Evolutionary conservation across 1,140 invertebrate genomes (phyloP).

Genomic region (Archegozetes longisetosus): DNA sequence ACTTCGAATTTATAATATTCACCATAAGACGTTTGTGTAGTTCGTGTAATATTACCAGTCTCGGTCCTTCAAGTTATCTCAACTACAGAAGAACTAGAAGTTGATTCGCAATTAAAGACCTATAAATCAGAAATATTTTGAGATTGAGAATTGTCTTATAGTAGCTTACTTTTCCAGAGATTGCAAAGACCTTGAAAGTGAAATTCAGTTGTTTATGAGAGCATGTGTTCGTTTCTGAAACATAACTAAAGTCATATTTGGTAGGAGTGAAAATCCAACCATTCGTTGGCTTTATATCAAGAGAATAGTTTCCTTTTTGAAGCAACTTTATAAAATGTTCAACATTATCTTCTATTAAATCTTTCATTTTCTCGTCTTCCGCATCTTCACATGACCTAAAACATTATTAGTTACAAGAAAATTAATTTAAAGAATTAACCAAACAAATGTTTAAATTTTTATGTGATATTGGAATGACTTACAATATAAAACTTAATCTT

Average conservation of each 20-base stretch:
- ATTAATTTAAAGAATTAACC: too few species aligned
- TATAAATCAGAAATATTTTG: constrained; percentile 3
- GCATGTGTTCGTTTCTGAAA: constrained; percentile 72
- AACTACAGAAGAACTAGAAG: neutral
- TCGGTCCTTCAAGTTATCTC: constrained; percentile 44
- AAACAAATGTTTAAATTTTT: constrained; percentile 4
- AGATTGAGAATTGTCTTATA: neutral
- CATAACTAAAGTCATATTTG: constrained; percentile 58
- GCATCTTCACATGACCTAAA: constrained; percentile 77
- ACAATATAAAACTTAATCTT: constrained; percentile 78
- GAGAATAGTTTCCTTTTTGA: constrained; percentile 79
- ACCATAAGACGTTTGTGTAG: constrained; percentile 45
- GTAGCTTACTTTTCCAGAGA: constrained; percentile 57
- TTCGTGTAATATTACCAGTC: constrained; percentile 34
- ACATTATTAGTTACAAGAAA: too few species aligned
- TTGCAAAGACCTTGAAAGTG: constrained; percentile 81
- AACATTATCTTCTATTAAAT: constrained; percentile 90
- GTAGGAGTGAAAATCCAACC: constrained; percentile 91
- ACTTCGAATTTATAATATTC: constrained; percentile 72
- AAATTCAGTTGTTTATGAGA: constrained; percentile 85
- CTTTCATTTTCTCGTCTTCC: constrained; percentile 83
- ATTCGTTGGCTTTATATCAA: constrained; percentile 61
- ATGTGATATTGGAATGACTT: constrained; percentile 35
- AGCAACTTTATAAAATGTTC: constrained; percentile 95
- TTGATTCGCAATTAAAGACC: neutral